Evolutionary conservation across 1,140 invertebrate species (phyloP).

Genomic region (Cylas formicarius): DNA sequence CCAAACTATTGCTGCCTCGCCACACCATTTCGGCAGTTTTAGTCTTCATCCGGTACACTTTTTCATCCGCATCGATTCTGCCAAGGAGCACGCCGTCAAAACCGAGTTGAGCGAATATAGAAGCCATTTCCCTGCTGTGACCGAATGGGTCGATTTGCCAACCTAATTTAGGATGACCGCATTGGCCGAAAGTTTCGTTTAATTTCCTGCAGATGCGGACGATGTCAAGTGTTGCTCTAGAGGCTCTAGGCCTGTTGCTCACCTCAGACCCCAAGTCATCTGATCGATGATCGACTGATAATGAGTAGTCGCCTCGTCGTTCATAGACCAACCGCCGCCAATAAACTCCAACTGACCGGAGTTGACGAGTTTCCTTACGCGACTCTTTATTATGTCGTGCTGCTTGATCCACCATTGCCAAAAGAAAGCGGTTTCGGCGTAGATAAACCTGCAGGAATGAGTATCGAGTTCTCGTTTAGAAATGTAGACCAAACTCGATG

Average conservation of each 20-base stretch:
- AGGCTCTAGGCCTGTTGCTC: too few relatives aligned
- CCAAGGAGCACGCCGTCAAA: conserved; percentile 71
- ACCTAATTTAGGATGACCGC: conserved; percentile 55
- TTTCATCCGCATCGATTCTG: conserved; percentile 69
- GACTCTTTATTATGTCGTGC: conserved; percentile 44
- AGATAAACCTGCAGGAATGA: conserved; percentile 32
- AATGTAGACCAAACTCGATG: too few relatives aligned
- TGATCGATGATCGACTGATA: conserved; percentile 80
- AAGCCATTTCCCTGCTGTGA: conserved; percentile 61
- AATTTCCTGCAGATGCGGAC: too few relatives aligned
- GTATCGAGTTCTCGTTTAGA: too few relatives aligned
- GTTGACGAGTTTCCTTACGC: conserved; percentile 42
- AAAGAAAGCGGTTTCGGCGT: conserved; percentile 46
- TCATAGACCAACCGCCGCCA: conserved; percentile 67
- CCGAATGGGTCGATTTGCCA: conserved; percentile 75
- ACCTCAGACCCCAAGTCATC: conserved; percentile 58
- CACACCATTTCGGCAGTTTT: conserved; percentile 72
- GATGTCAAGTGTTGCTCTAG: too few relatives aligned
- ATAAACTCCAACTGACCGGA: conserved; percentile 69
- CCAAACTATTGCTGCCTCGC: conserved; percentile 61
- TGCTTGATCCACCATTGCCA: conserved; percentile 63
- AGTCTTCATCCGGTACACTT: conserved; percentile 49
- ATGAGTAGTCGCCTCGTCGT: conserved; percentile 74
- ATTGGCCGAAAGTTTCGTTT: conserved; percentile 54
- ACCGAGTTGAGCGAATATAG: conserved; percentile 58